Percentiles rank a stretch among this genome's conserved stretches.
These are phyloP conservation scores for Boleophthalmus pectinirostris DNA, from an alignment of 2,113 vertebrate genomes.

Conservation along the genomic window DNA sequence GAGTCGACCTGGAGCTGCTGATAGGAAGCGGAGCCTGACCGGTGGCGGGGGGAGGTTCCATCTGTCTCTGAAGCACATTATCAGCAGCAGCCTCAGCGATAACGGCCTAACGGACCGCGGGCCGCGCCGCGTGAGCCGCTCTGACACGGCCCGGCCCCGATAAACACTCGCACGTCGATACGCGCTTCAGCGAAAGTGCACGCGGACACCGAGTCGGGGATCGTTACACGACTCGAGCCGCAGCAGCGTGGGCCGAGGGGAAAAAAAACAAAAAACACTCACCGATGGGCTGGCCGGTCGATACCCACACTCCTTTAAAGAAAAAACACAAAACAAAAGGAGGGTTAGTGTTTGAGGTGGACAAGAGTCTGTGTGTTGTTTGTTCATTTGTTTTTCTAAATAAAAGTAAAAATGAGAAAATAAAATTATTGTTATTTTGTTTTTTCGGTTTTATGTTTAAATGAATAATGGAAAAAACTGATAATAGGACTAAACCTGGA, in stretches of 20 bases:
- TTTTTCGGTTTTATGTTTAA: too few species aligned
- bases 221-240: slow-evolving; percentile 18
- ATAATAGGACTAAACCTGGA: too few species aligned
- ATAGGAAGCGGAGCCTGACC: slow-evolving; percentile 60
- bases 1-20: slow-evolving; percentile 49
- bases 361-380: too few species aligned
- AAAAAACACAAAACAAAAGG: slow-evolving; percentile 18
- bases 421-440: too few species aligned
- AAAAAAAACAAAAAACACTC: too few species aligned
- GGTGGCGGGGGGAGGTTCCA: slow-evolving; percentile 58
- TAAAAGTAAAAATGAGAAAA: too few species aligned
- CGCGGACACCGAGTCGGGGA: slow-evolving; percentile 7
- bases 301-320: slow-evolving; percentile 94
- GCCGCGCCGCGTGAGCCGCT: slow-evolving; percentile 27
- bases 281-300: slow-evolving; percentile 96
- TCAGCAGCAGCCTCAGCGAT: slow-evolving; percentile 67
- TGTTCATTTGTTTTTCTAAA: too few species aligned
- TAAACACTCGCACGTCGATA: slow-evolving; percentile 36
- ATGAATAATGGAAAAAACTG: too few species aligned
- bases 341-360: background rate
- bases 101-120: slow-evolving; percentile 53
- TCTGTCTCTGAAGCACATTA: slow-evolving; percentile 66
- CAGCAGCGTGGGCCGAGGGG: too few species aligned
- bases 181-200: slow-evolving; percentile 24
- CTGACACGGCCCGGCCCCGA: slow-evolving; percentile 39